Base-by-base conservation (phyloP, 2,888 invertebrate species). In the Nipponacmea schrenckii region DNA sequence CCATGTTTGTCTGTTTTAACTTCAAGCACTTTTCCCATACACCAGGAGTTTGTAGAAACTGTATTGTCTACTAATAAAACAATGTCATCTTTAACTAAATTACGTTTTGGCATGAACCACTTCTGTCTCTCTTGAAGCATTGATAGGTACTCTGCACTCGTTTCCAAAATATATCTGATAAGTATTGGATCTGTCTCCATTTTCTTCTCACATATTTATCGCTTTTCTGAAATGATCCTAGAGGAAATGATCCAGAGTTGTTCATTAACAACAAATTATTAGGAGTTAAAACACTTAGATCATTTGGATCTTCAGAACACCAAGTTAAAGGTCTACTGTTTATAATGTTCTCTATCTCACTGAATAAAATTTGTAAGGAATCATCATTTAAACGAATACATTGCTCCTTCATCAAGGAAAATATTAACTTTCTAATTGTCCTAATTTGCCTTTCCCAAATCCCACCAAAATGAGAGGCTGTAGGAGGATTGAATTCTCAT, bases 401-500 rank as follows among this genome's bases (percentile, higher is more conserved):
- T 45, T 77, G 75, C 20, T 69, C 48, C 17, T 65, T 62, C 26
- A 77, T 10, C 4, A 78, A 17, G 12, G 68, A 50, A 64, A 66
- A 69, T n/a, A 73, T 39, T 14, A 78, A 62, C 20, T 68, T 68
- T 26, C 77, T 64, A 4, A 71, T 68, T 31, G 70, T 64, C 56
- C 78, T 56, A 44, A 77, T 77, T 27, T 72, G 56, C 46, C 79
- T 56, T 73, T 79, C 76, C 76, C 76, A 79, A n/a, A 76, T 63
- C 17, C 79, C 77, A 17, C 76, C 74, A 31, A 70, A 64, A 50
- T 79, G 77, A 14, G 72, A 74, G 5, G 67, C 72, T 17, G 66
- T 20, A 24, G 79, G 78, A 12, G 73, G 77, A 45, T 77, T 78
- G 50, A 75, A 77, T 50, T 71, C 64, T 73, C 77, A 79, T 14